These are phyloP conservation scores for Darevskia mixta DNA, from an alignment of 2,797 vertebrate genomes.

Conservation along the genomic window DNA sequence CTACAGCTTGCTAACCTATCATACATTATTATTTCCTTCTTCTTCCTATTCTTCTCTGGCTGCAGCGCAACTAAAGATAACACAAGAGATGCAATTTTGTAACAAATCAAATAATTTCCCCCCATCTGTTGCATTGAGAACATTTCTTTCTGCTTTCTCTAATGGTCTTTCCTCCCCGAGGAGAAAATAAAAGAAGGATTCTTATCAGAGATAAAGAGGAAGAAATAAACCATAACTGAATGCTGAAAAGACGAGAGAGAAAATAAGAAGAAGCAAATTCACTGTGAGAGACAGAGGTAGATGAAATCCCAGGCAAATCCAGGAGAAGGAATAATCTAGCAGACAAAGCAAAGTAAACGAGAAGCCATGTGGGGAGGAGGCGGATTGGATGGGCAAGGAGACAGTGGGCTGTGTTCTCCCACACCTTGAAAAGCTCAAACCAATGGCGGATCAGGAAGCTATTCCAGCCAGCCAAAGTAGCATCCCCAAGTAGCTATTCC, in stretches of 20 bases:
- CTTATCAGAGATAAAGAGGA: slow-evolving; percentile 48
- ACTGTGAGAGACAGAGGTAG: slow-evolving; percentile 21
- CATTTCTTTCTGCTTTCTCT: slow-evolving; percentile 53
- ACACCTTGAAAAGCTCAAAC: slow-evolving; percentile 16
- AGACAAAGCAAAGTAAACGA: slow-evolving; percentile 3
- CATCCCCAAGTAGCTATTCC: background rate
- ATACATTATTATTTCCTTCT: background rate
- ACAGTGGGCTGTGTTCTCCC: slow-evolving; percentile 23
- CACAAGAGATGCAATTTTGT: slow-evolving; percentile 54
- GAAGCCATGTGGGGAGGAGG: background rate
- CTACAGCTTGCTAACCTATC: background rate
- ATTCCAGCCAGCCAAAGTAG: slow-evolving; percentile 1
- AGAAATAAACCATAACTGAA: slow-evolving; percentile 59
- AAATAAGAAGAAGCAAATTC: slow-evolving; percentile 26
- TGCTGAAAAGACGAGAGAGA: slow-evolving; percentile 20
- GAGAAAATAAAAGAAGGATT: slow-evolving; percentile 62
- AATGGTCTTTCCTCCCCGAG: slow-evolving; percentile 48
- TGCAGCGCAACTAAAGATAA: slow-evolving; percentile 34
- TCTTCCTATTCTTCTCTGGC: slow-evolving; percentile 28
- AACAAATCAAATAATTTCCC: slow-evolving; percentile 42
- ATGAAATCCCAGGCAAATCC: slow-evolving; percentile 50
- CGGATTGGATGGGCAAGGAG: slow-evolving; percentile 12
- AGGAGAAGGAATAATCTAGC: slow-evolving; percentile 21
- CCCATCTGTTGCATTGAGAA: slow-evolving; percentile 52
- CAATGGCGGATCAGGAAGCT: background rate